These are phyloP conservation scores for Phania funesta DNA, from an alignment of 2,888 invertebrate species.

Conservation along the genomic window DNA sequence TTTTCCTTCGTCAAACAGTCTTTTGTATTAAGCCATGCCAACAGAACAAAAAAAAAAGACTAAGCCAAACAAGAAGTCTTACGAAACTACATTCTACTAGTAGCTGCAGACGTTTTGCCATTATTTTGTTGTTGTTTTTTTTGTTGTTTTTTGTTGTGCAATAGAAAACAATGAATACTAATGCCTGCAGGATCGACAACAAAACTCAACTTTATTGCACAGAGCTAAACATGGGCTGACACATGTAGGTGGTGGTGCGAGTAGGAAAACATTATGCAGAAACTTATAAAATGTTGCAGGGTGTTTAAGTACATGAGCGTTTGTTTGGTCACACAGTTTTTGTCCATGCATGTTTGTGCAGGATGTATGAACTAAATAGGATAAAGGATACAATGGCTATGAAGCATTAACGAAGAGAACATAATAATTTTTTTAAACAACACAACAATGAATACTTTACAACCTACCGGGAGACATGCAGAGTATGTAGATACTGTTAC, in stretches of 20 bases:
- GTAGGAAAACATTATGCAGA: conserved; percentile 16
- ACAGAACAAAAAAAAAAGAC: background rate
- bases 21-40: background rate
- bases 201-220: conserved; percentile 19
- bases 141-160: background rate
- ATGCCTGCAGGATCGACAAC: conserved; percentile 13
- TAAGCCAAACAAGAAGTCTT: conserved; percentile 4
- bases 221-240: conserved; percentile 6
- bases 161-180: conserved; percentile 38
- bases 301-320: background rate
- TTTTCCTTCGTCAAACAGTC: background rate
- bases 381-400: background rate
- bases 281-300: conserved; percentile 25
- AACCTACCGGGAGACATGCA: background rate
- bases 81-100: conserved; percentile 26
- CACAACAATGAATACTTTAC: background rate
- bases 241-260: conserved; percentile 20
- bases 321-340: conserved; percentile 2
- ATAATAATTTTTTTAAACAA: conserved; percentile 6
- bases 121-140: background rate
- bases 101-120: background rate
- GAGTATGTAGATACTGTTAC: background rate
- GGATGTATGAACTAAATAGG: background rate
- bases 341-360: background rate
- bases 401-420: background rate